Evolutionary conservation across 30 jellyfish, hydroid and myxozoan species (phyloP).

Genomic region (Sanderia malayensis): DNA sequence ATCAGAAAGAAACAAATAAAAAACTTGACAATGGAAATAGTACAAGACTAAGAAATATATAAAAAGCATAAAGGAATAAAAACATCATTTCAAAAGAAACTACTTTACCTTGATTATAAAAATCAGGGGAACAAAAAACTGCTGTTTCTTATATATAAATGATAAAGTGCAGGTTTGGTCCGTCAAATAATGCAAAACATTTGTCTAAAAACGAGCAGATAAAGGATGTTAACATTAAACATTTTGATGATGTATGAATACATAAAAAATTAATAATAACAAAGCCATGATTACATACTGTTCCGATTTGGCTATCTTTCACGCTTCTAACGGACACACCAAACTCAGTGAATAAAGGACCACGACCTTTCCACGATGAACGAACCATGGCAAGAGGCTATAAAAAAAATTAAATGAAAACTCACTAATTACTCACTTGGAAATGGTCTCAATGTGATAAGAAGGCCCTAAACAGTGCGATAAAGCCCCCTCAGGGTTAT

Average conservation of each 20-base stretch:
- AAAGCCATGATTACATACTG: no score
- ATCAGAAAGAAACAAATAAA: no score
- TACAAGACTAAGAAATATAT: no score
- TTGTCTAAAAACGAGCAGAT: slow-evolving; percentile 46
- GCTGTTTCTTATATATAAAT: slow-evolving; percentile 82
- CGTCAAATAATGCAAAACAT: slow-evolving; percentile 77
- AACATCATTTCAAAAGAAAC: no score
- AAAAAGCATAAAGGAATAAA: no score
- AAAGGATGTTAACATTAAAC: no score
- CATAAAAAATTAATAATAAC: no score
- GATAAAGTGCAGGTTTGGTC: slow-evolving; percentile 84
- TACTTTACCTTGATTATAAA: slow-evolving; percentile 63
- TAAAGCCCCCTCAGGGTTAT: no score
- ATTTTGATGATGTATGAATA: no score
- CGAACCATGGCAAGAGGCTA: slow-evolving; percentile 97
- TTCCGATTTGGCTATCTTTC: slow-evolving; percentile 77
- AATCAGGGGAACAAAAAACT: slow-evolving; percentile 88
- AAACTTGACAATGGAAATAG: no score
- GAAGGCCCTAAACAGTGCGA: no score
- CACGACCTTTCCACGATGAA: slow-evolving; percentile 89
- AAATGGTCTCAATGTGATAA: no score
- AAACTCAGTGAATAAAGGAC: slow-evolving; percentile 89
- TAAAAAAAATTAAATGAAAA: neutral
- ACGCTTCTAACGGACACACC: slow-evolving; percentile 90
- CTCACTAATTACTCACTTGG: neutral